Percentiles rank a stretch among this genome's conserved stretches.
Evolutionary conservation across 2,888 invertebrate species (phyloP).

Genomic region (Euspilapteryx auroguttella): DNA sequence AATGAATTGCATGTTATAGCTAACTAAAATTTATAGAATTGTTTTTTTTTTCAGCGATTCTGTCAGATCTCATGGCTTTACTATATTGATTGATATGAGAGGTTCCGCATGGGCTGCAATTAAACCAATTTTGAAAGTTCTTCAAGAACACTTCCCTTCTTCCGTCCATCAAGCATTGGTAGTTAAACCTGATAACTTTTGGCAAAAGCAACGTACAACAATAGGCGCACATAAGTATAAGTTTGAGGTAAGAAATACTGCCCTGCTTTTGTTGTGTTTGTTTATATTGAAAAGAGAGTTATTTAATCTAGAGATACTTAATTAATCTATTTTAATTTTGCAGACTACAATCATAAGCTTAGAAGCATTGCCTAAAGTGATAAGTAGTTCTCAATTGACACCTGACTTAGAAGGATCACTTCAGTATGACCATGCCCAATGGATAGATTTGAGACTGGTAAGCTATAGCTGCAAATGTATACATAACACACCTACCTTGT

Average conservation of each 20-base stretch:
- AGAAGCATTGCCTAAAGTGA: conserved; percentile 90
- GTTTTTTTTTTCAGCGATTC: conserved; percentile 75
- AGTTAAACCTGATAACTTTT: conserved; percentile 98
- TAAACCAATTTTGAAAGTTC: conserved; percentile 95
- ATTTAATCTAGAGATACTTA: no score
- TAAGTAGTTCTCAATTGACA: conserved; percentile 92
- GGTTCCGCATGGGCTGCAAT: conserved; percentile 95
- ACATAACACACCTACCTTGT: no score
- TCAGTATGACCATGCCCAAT: conserved; percentile 94
- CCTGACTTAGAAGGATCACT: conserved; percentile 92
- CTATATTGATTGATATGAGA: conserved; percentile 97
- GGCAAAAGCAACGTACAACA: conserved; percentile 98
- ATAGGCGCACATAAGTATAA: conserved; percentile 98
- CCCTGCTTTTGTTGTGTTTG: not conserved
- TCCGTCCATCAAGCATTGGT: conserved; percentile 93
- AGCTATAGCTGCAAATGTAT: no score
- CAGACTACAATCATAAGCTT: conserved; percentile 96
- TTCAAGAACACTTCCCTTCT: conserved; percentile 94
- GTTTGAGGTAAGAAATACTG: conserved; percentile 76
- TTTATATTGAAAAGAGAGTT: no score
- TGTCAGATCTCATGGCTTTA: conserved; percentile 85
- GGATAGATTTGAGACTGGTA: conserved; percentile 90
- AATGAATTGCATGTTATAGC: no score
- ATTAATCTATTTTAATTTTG: no score
- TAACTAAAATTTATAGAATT: no score